Evolutionary conservation across 2,797 vertebrate species (phyloP), one percentile per base, ranked within the genome.

Genomic region (Halcyon smyrnensis): DNA sequence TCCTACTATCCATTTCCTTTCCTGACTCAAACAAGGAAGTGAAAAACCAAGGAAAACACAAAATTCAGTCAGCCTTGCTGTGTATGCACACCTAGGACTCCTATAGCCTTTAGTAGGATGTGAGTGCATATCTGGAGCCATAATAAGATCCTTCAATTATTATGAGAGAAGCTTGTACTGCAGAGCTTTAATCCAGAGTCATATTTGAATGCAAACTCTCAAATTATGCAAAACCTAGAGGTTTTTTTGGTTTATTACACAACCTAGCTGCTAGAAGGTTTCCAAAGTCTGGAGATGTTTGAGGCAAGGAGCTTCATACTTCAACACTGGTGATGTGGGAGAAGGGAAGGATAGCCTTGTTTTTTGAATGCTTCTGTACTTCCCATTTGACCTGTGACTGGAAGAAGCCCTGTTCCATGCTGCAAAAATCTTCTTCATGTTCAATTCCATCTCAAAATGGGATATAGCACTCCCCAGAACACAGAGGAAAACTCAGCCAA

Each of bases 31-130:
- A 74, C 16, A 79, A 79, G 89, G 51, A 95, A 82, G 43, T 36
- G 19, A 71, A 93, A 95, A 93, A 15, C 3, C 54, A 91, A 69
- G n/a, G 36, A 93, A 96, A 94, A 93, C 41, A 60, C 41, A 67
- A 91, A 92, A 92, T 48, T 34, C 39, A 69, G 43, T 63, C 20
- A 79, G 12, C 45, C 74, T 84, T 87, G 48, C 81, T 68, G 74
- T 67, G 71, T 51, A 45, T 83, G 60, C 60, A 32, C 67, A 54
- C 30, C 5, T 59, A 27, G 27, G 83, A 75, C 53, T 94, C 51
- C 24, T 23, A 12, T 15, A 28, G 48, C 28, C 56, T 43, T 65
- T 51, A 90, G 39, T n/a, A 36, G 37, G 51, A n/a, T 53, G 32
- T 62, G 36, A 78, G 63, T 2, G 8, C 36, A 16, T 63, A 63